Evolutionary conservation across 1,140 invertebrate genomes (phyloP), one percentile per base, ranked within the genome.

Genomic region (Coenobita brevimanus): DNA sequence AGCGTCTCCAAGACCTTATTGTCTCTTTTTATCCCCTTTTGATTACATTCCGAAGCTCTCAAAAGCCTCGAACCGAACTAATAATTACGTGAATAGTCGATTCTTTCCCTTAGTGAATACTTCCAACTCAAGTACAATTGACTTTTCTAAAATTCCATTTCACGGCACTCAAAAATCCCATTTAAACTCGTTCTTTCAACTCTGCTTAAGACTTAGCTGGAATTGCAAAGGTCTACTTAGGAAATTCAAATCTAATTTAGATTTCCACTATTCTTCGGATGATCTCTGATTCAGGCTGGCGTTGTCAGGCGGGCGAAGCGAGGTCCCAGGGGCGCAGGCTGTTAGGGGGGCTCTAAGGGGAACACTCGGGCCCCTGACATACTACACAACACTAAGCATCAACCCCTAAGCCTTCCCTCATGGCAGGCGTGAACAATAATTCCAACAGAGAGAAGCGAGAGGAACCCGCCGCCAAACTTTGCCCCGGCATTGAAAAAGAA

Each of bases 71-170:
- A 87, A 79, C 76, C 84, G 75, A 87, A 87, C 84, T 87, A 87
- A 87, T 87, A 87, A 87, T 87, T 87, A 87, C 76, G 84, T 79
- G 84, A 87, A 87, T 87, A 62, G 84, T 87, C 84, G 84, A 87
- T 87, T 87, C 76, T 87, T 87, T 87, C 76, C 84, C 69, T 87
- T 87, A 79, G 84, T 80, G 76, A 87, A 87, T 87, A 69, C 84
- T 79, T 87, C 84, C 84, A 87, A 79, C 84, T 87, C 33, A 64
- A 80, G 76, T 71, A 87, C 84, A 87, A 87, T 87, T 87, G 84
- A 87, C 84, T 87, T 87, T 87, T 87, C 84, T 87, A 69, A 87
- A 87, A 87, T 87, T 87, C 75, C 76, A 87, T 87, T 87, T 87
- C 84, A 87, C 84, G 84, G 84, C 84, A 79, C 84, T 87, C 84